Evolutionary conservation across 1,140 invertebrate species (phyloP), one percentile per base, ranked within the genome.

Genomic region (Sesamia nonagrioides): DNA sequence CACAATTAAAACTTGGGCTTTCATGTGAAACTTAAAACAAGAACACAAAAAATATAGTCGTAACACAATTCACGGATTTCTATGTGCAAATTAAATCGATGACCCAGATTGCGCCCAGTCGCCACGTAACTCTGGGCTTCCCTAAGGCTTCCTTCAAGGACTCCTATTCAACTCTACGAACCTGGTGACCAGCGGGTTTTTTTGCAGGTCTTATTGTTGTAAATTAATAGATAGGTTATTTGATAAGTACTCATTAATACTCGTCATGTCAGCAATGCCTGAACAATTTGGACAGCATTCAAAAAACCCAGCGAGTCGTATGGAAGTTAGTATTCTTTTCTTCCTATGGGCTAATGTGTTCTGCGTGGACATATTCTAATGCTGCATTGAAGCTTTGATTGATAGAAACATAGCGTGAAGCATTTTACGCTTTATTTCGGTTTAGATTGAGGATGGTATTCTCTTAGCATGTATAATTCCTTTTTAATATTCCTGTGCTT

Each of bases 121-220:
- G 78, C 84, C 82, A 85, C 88, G 91, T 88, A 90, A 88, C 77
- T 72, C 69, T 87, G 92, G 92, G 89, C 88, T 94, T 93, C 91
- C 92, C 91, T 91, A 83, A 77, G 77, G 79, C 82, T 90, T 88
- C 81, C 78, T 75, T 82, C 90, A 92, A 94, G 92, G 92, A 91
- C 88, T 89, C 69, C 68, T 18, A 18, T 58, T 42, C 50, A 58
- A 40, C 60, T 42, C 11, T 21, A 37, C 68, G 48, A 27, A 52
- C 45, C 33, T 15, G 52, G 33, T 7, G 7, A 69, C 66, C 35
- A 21, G 66, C 78, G 82, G 82, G 84, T 87, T 88, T 88, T 74
- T 74, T 72, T 17, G 33, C 37, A 69, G 1, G 48, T 17, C 48
- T 52, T 0, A 52, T 69, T 71, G 48, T 54, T 33, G 48, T 54